These are phyloP conservation scores for Brachypalpus laphriformis DNA, from an alignment of 2,888 invertebrate species.

Conservation along the genomic window DNA sequence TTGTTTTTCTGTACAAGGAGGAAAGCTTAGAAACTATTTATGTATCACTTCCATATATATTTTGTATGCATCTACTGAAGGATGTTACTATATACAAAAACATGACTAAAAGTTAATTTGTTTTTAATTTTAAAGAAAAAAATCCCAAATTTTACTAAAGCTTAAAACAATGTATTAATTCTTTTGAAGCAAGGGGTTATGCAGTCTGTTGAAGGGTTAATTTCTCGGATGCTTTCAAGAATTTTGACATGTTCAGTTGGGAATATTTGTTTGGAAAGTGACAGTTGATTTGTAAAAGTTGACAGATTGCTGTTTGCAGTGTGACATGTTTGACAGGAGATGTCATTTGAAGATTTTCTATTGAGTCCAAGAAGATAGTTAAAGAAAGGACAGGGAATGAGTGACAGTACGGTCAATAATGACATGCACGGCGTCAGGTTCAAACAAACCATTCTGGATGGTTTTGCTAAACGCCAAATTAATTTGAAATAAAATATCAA, in stretches of 20 bases:
- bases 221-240: constrained; percentile 15
- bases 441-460: too few species aligned
- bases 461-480: too few species aligned
- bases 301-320: not conserved
- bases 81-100: constrained; percentile 49
- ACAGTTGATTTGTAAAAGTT: not conserved
- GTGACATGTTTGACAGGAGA: too few species aligned
- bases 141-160: constrained; percentile 21
- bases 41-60: constrained; percentile 17
- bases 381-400: too few species aligned
- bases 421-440: too few species aligned
- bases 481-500: too few species aligned
- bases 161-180: not conserved
- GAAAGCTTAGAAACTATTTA: constrained; percentile 40
- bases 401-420: too few species aligned
- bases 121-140: constrained; percentile 18
- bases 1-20: constrained; percentile 53
- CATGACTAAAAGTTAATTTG: constrained; percentile 31
- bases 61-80: constrained; percentile 26
- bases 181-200: constrained; percentile 46
- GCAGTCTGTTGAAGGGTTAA: constrained; percentile 45
- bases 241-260: not conserved
- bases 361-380: too few species aligned
- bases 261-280: not conserved
- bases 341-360: too few species aligned